phyloP scores from a whole-genome alignment of 2,797 vertebrate genomes.

The Gallirallus australis region DNA sequence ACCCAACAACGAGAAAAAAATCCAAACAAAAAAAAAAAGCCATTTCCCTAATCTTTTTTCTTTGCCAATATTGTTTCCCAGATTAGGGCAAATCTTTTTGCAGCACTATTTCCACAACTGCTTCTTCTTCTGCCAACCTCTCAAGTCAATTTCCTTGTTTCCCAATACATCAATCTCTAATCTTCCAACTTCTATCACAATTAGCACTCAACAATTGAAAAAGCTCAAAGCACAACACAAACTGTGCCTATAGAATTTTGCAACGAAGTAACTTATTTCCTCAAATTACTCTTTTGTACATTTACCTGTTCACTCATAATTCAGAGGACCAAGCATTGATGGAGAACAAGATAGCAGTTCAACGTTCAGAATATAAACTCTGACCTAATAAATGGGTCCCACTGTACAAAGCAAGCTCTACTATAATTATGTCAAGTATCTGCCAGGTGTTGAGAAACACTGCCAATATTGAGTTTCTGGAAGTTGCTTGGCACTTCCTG shows the following conservation, averaged over 20 bases:
- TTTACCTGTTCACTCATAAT: background rate
- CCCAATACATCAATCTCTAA: background rate
- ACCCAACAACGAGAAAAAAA: background rate
- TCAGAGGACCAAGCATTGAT: background rate
- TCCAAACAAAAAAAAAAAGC: background rate
- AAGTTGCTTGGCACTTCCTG: background rate
- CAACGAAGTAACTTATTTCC: background rate
- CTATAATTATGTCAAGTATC: background rate
- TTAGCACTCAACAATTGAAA: background rate
- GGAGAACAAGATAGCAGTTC: background rate
- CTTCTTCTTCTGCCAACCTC: background rate
- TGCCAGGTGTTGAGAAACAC: background rate
- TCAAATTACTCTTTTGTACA: background rate
- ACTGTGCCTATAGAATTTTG: background rate
- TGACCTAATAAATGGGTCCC: background rate
- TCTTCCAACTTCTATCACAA: background rate
- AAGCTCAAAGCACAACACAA: background rate
- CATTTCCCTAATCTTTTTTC: background rate
- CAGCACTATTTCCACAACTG: background rate
- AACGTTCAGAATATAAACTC: background rate
- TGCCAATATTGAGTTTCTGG: background rate
- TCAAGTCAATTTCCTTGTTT: background rate
- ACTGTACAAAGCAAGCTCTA: background rate
- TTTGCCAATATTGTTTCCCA: background rate
- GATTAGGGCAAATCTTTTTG: background rate